Evolutionary conservation across 2,797 vertebrate genomes (phyloP), one percentile per base, ranked within the genome.

Genomic region (Bryconaethiops microstoma): DNA sequence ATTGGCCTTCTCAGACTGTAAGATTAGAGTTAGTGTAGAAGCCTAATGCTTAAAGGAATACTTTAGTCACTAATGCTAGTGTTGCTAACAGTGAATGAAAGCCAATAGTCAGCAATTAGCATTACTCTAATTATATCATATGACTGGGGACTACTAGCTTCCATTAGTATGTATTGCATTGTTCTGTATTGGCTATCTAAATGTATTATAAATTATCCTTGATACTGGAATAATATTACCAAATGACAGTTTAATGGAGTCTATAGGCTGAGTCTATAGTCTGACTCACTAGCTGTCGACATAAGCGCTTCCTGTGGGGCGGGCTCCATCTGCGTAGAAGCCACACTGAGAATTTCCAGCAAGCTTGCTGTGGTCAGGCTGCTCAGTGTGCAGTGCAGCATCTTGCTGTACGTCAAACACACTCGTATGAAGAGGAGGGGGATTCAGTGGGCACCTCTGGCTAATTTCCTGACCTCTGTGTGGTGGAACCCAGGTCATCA

Each of bases 301-400:
- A 45, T 77, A 74, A 81, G 55, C 4, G 62, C 7, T 86, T 86
- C 83, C 81, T 79, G 68, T n/a, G 8, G 21, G 55, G 78, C 57
- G 16, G 16, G 45, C 62, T 65, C 21, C 54, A 19, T 69, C 48
- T 81, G 78, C 76, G 78, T 82, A 80, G 75, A 23, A 48, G 42
- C 54, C 40, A 17, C 23, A 40, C 62, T 64, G 67, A 60, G 81
- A 83, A 76, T 87, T 87, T 87, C 86, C 86, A 87, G 64, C 45
- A 74, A 77, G 73, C 39, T 13, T 67, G 67, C 74, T 87, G 86
- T 82, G 86, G 86, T 87, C n/a, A n/a, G 80, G 71, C n/a, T 0
- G 19, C 50, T 60, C 48, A 35, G 21, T 5, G 12, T 42, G 21
- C 39, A 50, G 2, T 29, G n/a, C 25, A 59, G 62, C 17, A 74